Evolutionary conservation across 1,140 invertebrate genomes (phyloP).

Genomic region (Pseudomyrmex gracilis): DNA sequence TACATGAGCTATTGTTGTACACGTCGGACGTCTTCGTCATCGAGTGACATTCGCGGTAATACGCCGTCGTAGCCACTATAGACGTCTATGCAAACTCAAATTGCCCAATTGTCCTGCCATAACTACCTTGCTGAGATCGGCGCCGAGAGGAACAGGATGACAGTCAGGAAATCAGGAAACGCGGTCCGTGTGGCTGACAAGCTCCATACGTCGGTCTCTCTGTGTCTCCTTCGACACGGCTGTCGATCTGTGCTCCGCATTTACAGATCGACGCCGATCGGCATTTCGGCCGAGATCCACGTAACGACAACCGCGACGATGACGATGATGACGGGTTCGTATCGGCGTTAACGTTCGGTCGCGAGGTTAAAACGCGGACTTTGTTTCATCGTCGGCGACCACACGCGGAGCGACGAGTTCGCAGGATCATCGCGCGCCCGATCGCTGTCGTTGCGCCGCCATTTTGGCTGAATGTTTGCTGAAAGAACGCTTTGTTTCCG

Average conservation of each 20-base stretch:
- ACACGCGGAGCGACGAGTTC: constrained; percentile 55
- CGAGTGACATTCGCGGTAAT: constrained; percentile 22
- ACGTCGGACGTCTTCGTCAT: constrained; percentile 4
- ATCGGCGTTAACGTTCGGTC: constrained; percentile 11
- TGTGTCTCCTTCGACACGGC: constrained; percentile 23
- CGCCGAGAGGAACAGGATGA: constrained; percentile 27
- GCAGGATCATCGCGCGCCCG: constrained; percentile 22
- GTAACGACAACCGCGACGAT: constrained; percentile 24
- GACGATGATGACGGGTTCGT: constrained; percentile 27
- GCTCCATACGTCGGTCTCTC: constrained; percentile 9
- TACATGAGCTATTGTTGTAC: not conserved
- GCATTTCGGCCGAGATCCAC: constrained; percentile 31
- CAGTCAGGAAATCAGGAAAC: constrained; percentile 57
- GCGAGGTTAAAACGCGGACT: constrained; percentile 62
- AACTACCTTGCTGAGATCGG: constrained; percentile 45
- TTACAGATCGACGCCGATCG: constrained; percentile 44
- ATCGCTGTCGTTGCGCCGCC: constrained; percentile 28
- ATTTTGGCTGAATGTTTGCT: constrained; percentile 42
- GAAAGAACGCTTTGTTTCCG: constrained; percentile 67
- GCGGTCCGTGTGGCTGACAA: constrained; percentile 35
- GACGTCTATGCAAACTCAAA: constrained; percentile 50
- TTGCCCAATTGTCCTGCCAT: constrained; percentile 53
- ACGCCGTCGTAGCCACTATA: not conserved
- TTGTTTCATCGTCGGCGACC: constrained; percentile 58
- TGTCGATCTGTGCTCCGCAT: constrained; percentile 1